Percentiles rank a stretch among this genome's conserved stretches.
Conservation (phyloP, 2,888 invertebrate genomes). For the Eupeodes luniger region DNA sequence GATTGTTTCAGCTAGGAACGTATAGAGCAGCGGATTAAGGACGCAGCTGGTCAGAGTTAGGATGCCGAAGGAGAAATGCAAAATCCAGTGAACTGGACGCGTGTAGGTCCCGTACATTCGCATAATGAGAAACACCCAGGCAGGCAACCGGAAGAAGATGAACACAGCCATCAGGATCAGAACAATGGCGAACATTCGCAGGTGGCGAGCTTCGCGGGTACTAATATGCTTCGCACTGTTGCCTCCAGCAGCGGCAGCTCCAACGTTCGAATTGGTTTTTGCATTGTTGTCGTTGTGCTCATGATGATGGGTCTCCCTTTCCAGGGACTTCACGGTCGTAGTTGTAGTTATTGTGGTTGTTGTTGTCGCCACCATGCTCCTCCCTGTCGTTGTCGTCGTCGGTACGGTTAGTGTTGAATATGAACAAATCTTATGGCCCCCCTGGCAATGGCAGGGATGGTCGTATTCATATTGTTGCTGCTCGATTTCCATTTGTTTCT, state of each 20-base stretch:
- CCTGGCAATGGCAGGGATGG: slow-evolving; percentile 50
- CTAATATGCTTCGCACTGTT: slow-evolving; percentile 68
- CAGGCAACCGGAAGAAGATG: slow-evolving; percentile 85
- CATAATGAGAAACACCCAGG: slow-evolving; percentile 85
- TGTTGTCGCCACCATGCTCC: slow-evolving; percentile 57
- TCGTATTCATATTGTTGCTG: slow-evolving; percentile 47
- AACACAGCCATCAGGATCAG: slow-evolving; percentile 86
- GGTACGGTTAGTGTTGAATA: slow-evolving; percentile 55
- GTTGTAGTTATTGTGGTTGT: slow-evolving; percentile 61
- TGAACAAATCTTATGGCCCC: slow-evolving; percentile 60
- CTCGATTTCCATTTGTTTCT: slow-evolving; percentile 63
- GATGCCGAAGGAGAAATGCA: slow-evolving; percentile 85
- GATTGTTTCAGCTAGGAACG: slow-evolving; percentile 86
- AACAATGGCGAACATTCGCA: slow-evolving; percentile 86
- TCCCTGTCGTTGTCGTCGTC: slow-evolving; percentile 59
- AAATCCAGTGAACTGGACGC: slow-evolving; percentile 83
- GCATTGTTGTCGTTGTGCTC: slow-evolving; percentile 19
- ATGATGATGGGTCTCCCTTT: slow-evolving; percentile 6
- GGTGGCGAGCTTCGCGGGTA: slow-evolving; percentile 84
- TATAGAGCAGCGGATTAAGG: slow-evolving; percentile 87
- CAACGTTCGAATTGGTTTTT: slow-evolving; percentile 60
- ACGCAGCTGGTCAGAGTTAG: slow-evolving; percentile 86
- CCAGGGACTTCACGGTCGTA: slow-evolving; percentile 60
- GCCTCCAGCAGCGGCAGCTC: slow-evolving; percentile 14
- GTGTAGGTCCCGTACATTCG: slow-evolving; percentile 82